Evolutionary conservation across 1,140 invertebrate species (phyloP), one percentile per base, ranked within the genome.

Genomic region (Ips typographus): DNA sequence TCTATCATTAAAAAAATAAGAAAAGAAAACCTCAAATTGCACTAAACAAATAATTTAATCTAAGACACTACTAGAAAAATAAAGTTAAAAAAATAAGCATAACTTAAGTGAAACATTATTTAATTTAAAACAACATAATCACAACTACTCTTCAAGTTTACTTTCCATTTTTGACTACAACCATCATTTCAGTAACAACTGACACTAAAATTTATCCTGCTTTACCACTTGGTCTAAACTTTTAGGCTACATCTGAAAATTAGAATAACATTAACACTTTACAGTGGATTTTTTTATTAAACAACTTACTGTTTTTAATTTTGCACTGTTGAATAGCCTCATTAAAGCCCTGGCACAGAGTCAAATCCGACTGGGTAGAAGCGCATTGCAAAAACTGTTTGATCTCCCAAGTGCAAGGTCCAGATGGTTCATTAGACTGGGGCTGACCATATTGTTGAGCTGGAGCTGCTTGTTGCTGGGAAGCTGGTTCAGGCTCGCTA

Each of bases 281-380:
- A 49, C 44, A 3, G 7, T 49, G 22, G 44, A 49, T 2, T 3
- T 8, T 49, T 8, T 49, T 44, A 44, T 8, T 8, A 49, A 49
- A 49, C 7, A 7, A 59, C 76, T 77, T 68, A 80, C 77, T 75
- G 70, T 79, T 73, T 68, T 72, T 74, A 68, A 85, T 72, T 84
- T 93, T 93, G 90, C 95, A 97, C 79, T 96, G 93, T 74, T 93
- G 89, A 69, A 97, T 84, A 64, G 93, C 94, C 82, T 96, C 93
- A 80, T 96, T 96, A 81, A 97, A 97, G 53, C 94, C 94, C 75
- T 95, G 90, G 78, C 95, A 97, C 1, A 97, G 85, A 2, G 88
- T 86, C 4, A 97, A 79, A 80, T 96, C 94, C 41, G 86, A 85
- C 77, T 95, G 93, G 52, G 89, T 89, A 76, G 94, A 87, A 56